A percentile compares a stretch with the other conserved stretches of the same genome.
These are phyloP conservation scores for Urosaurus nigricauda DNA, from an alignment of 2,797 vertebrate genomes.

Conservation along the genomic window DNA sequence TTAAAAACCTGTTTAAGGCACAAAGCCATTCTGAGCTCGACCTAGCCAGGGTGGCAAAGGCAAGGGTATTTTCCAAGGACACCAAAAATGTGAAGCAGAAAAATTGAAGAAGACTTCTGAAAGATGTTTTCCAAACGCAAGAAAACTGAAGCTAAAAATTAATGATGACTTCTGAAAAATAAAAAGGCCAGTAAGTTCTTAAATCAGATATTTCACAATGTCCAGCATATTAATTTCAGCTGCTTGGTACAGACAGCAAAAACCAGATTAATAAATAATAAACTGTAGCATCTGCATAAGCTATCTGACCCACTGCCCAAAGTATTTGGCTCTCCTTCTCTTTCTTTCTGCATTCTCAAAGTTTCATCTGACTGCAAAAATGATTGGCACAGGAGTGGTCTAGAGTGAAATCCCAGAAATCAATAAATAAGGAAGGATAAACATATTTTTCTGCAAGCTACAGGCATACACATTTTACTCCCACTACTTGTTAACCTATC, in stretches of 20 bases:
- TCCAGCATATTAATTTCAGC: neutral
- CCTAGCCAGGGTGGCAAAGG: slow-evolving; percentile 26
- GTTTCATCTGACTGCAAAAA: slow-evolving; percentile 6
- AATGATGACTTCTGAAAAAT: slow-evolving; percentile 51
- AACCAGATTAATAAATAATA: neutral
- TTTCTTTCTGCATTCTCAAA: neutral
- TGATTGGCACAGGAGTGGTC: neutral
- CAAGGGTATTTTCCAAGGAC: neutral
- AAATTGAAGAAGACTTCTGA: slow-evolving; percentile 51
- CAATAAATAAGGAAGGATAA: neutral
- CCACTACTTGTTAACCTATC: neutral
- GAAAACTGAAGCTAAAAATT: slow-evolving; percentile 33
- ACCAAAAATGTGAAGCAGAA: slow-evolving; percentile 17
- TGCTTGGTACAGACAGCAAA: neutral
- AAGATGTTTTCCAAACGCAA: neutral
- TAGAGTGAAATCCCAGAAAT: neutral
- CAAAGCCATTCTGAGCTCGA: slow-evolving; percentile 84
- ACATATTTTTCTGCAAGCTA: neutral
- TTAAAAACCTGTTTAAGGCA: slow-evolving; percentile 98
- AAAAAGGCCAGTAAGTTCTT: neutral
- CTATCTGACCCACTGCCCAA: neutral
- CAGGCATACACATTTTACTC: neutral
- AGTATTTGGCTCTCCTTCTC: neutral
- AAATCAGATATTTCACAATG: neutral
- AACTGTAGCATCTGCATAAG: neutral